Evolutionary conservation across 2,113 vertebrate genomes (phyloP), one percentile per base, ranked within the genome.

Genomic region (Pogonocichla stellata): DNA sequence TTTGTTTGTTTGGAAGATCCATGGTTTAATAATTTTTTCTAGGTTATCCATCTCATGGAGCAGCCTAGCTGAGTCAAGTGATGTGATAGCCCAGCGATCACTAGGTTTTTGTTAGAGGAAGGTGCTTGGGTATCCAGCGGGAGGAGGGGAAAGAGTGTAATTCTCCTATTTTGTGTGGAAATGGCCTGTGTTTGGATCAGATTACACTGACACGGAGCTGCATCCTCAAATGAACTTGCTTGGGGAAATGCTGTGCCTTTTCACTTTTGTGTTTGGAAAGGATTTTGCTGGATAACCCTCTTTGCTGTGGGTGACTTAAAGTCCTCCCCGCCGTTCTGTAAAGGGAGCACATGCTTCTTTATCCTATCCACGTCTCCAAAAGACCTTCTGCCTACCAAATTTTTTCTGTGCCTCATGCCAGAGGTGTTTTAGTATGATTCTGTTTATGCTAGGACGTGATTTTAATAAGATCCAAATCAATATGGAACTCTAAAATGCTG

Each of bases 181-280:
- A 50, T 65, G 29, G 40, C 53, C 25, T 28, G 36, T 33, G 7
- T 88, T 71, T 77, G 42, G 42, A 38, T 80, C 2, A 0, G 38
- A 42, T 88, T 80, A 33, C 45, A 10, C 14, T 47, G 43, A 36
- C 16, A 4, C 11, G 43, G 75, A 67, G 60, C 47, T 86, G 66
- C 82, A 89, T 84, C 51, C 77, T 71, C 58, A 66, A 47, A 42
- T 71, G 51, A 88, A 67, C 48, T 95, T 89, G 20, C 31, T 22
- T 57, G 64, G 34, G 33, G 56, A 84, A 91, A 34, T 54, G 15
- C 56, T 54, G n/a, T 77, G 33, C 29, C 58, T 91, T 70, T 89
- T 71, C 26, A 34, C 36, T 62, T 93, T 42, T 54, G 50, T 80
- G 7, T 73, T 80, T 84, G 34, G 51, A 54, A 61, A 6, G 38